phyloP scores from a whole-genome alignment of 2,797 vertebrate species.

The Melanogrammus aeglefinus region DNA sequence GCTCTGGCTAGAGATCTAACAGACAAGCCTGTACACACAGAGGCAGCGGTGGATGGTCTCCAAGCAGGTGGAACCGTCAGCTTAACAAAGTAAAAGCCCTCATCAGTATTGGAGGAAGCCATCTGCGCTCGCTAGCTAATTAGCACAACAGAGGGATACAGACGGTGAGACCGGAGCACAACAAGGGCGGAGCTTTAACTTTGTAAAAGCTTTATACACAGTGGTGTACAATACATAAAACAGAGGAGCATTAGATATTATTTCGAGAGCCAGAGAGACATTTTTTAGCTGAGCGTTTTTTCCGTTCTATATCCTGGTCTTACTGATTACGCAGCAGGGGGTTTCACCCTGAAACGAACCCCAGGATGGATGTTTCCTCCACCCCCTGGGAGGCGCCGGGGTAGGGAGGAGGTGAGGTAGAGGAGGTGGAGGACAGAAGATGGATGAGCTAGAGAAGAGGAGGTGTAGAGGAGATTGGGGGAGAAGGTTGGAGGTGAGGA shows the following conservation, averaged over 20 bases:
- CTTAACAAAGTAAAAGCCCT: not conserved
- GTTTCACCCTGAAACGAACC: too few relatives aligned
- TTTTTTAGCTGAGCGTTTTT: too few relatives aligned
- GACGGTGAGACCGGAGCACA: not conserved
- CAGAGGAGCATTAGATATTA: not conserved
- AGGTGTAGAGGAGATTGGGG: too few relatives aligned
- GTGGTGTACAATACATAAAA: not conserved
- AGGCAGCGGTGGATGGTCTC: too few relatives aligned
- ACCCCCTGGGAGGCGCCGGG: too few relatives aligned
- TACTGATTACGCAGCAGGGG: too few relatives aligned
- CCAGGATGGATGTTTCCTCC: too few relatives aligned
- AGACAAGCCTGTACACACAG: not conserved
- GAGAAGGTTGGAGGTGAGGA: too few relatives aligned
- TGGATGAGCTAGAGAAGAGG: too few relatives aligned
- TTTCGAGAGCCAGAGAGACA: not conserved
- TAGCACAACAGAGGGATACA: not conserved
- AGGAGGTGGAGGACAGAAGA: too few relatives aligned
- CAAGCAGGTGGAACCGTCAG: not conserved
- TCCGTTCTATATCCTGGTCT: too few relatives aligned
- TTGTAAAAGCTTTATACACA: not conserved
- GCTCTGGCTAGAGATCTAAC: not conserved
- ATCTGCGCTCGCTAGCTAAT: not conserved
- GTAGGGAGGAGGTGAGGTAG: too few relatives aligned
- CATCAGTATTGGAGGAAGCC: slow-evolving; percentile 1
- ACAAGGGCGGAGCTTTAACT: not conserved